Conservation (phyloP, 2,113 vertebrate species). For the Macquaria ambigua region DNA sequence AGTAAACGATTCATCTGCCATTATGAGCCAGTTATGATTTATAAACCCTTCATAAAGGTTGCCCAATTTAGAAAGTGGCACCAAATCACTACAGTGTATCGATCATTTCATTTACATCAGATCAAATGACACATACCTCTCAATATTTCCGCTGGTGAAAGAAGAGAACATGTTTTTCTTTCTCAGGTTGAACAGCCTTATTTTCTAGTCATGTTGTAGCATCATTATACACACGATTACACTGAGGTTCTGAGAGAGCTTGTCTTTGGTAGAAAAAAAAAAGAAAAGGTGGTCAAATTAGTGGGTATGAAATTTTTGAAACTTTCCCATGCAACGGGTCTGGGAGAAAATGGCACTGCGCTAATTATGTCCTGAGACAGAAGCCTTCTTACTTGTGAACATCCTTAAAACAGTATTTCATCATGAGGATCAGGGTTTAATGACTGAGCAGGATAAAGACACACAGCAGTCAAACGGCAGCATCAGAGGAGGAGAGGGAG, state of each 20-base stretch:
- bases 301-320: conserved; percentile 47
- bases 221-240: conserved; percentile 49
- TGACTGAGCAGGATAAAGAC: conserved; percentile 71
- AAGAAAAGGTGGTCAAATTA: conserved; percentile 62
- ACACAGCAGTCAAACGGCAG: conserved; percentile 41
- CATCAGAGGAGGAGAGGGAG: conserved; percentile 57
- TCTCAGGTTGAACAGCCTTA: conserved; percentile 13
- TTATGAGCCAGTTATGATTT: neutral
- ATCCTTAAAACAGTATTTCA: conserved; percentile 76
- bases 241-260: conserved; percentile 29
- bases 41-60: neutral
- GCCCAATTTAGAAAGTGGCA: neutral
- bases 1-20: neutral
- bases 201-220: conserved; percentile 42
- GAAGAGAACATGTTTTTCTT: conserved; percentile 2
- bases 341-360: conserved; percentile 46
- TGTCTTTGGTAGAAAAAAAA: conserved; percentile 12
- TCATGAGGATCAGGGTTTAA: conserved; percentile 76
- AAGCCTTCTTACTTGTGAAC: conserved; percentile 60
- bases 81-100: neutral
- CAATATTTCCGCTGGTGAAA: conserved; percentile 12
- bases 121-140: neutral
- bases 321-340: conserved; percentile 49
- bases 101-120: neutral
- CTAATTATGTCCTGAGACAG: conserved; percentile 72